Conservation (phyloP, 2,888 invertebrate genomes). For the Tolmerus cingulatus region DNA sequence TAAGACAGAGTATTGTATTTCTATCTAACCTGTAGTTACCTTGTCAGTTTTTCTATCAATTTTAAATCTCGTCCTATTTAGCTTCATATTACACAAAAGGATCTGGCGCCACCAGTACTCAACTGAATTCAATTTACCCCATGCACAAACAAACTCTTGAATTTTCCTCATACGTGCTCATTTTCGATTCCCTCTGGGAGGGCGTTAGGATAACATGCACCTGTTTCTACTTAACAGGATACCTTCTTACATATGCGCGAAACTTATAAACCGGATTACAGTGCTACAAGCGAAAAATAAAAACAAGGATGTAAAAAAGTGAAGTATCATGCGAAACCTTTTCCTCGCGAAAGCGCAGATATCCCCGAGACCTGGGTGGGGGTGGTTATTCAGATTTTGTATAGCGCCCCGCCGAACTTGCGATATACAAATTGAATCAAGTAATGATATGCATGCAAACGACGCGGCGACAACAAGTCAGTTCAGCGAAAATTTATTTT, state of each 20-base stretch:
- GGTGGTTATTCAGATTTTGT: not conserved
- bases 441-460: conserved; percentile 41
- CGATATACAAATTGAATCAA: conserved; percentile 37
- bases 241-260: conserved; percentile 12
- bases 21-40: not conserved
- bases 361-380: not conserved
- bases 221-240: conserved; percentile 36
- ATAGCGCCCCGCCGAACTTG: not conserved
- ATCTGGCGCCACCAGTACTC: not conserved
- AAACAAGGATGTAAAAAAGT: not conserved
- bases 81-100: not conserved
- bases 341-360: not conserved
- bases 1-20: not conserved
- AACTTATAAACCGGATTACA: conserved; percentile 40
- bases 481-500: conserved; percentile 30
- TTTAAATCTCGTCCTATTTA: not conserved
- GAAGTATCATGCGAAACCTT: not conserved
- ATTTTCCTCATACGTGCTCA: conserved; percentile 5
- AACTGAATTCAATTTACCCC: not conserved
- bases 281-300: conserved; percentile 7
- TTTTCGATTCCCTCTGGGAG: conserved; percentile 29
- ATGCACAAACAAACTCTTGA: not conserved
- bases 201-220: conserved; percentile 28
- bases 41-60: not conserved
- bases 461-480: conserved; percentile 33